Evolutionary conservation across 2,888 invertebrate genomes (phyloP), one percentile per base, ranked within the genome.

Genomic region (Sinelater perroti): DNA sequence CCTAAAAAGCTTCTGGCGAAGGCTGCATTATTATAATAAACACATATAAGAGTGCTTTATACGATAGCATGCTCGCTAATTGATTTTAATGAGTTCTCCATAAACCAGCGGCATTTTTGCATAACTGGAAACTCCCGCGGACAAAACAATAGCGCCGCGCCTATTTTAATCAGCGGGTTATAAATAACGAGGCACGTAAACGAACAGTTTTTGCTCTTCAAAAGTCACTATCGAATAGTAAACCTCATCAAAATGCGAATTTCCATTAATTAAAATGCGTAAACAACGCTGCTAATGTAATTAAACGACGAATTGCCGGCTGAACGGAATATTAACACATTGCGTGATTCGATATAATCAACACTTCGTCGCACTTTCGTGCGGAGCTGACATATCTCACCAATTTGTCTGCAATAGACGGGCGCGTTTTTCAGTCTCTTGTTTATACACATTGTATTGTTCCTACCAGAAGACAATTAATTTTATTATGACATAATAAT

Each of bases 131-230:
- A 30, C 18, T 16, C 44, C 24, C n/a, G 7, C 6, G 11, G 44
- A 30, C 18, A 30, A 28, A 30, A 6, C 30, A 44, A 44, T 44
- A 17, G 44, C 11, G 30, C 44, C 44, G 44, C 44, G 26, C 44
- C 44, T 30, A 11, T 44, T 44, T 44, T 44, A 44, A 44, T 44
- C 14, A 44, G 30, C 30, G 11, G 7, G 16, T 28, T 44, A 16
- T 44, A 44, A 44, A 44, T 44, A 44, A 44, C 24, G 44, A 24
- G 44, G 44, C 44, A 44, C 44, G 44, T 26, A 44, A 44, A 44
- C 28, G 14, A 13, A 14, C 44, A 44, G 30, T 44, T 44, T 44
- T 30, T 44, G 40, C 40, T 10, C 30, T 44, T 30, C 30, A 44
- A 30, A 44, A 44, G 26, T 16, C 11, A 17, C n/a, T 44, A 28